A percentile compares a stretch with the other conserved stretches of the same genome.
Conservation (phyloP, 2,113 vertebrate species). For the Prionailurus viverrinus region DNA sequence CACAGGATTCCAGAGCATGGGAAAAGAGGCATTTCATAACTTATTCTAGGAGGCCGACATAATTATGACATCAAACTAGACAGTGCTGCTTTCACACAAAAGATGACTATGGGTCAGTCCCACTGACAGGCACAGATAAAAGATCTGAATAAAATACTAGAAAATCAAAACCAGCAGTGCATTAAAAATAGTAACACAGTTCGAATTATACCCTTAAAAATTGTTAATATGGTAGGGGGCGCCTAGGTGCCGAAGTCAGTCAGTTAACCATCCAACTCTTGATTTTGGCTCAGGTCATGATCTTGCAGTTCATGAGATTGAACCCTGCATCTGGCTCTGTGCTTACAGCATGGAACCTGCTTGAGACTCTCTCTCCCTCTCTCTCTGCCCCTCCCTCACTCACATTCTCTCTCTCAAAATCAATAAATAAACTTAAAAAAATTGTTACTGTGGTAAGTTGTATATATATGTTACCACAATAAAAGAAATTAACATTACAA, state of each 20-base stretch:
- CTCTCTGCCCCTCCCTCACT: too few relatives aligned
- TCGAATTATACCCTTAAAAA: not conserved
- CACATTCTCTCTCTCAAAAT: too few relatives aligned
- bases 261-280: too few relatives aligned
- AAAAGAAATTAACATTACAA: not conserved
- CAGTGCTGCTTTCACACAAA: not conserved
- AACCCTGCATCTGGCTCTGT: too few relatives aligned
- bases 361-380: too few relatives aligned
- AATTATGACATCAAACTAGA: not conserved
- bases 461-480: not conserved
- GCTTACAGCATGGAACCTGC: too few relatives aligned
- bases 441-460: not conserved
- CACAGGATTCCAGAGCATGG: not conserved
- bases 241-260: too few relatives aligned
- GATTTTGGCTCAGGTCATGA: too few relatives aligned
- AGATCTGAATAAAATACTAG: not conserved
- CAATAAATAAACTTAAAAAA: not conserved
- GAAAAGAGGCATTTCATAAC: not conserved
- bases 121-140: not conserved
- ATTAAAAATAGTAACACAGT: not conserved
- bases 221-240: not conserved
- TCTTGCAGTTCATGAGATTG: too few relatives aligned
- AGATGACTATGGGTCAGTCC: not conserved
- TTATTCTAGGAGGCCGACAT: not conserved
- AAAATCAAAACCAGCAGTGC: not conserved